phyloP scores from a whole-genome alignment of 1,140 invertebrate genomes.

The Drosophila ercepeae region DNA sequence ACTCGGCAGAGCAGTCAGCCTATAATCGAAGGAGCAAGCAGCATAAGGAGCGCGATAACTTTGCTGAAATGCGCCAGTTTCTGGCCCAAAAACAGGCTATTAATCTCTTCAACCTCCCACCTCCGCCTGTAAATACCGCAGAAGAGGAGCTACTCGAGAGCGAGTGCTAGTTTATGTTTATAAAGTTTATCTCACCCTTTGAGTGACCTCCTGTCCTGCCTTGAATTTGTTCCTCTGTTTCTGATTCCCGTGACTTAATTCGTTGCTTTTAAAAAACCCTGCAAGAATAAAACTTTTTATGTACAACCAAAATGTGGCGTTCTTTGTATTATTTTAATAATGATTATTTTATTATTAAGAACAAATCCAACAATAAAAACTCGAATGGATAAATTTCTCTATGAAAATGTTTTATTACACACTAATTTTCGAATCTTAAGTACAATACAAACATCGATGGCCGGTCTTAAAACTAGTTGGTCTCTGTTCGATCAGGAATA shows the following conservation, averaged over 20 bases:
- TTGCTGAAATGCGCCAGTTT: conserved; percentile 82
- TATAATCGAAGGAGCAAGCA: conserved; percentile 61
- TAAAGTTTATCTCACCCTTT: conserved; percentile 20
- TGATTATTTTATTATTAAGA: no score
- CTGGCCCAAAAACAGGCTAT: conserved; percentile 75
- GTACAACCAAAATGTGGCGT: conserved; percentile 1
- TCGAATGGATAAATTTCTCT: background rate
- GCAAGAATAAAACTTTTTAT: conserved; percentile 26
- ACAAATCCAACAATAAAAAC: background rate
- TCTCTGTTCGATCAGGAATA: conserved; percentile 8
- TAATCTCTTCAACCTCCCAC: conserved; percentile 63
- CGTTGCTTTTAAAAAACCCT: conserved; percentile 20
- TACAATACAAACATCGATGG: conserved; percentile 73
- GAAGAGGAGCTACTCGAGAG: conserved; percentile 78
- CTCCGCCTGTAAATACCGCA: conserved; percentile 19
- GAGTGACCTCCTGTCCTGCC: conserved; percentile 20
- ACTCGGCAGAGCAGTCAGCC: conserved; percentile 59
- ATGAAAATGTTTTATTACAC: conserved; percentile 41
- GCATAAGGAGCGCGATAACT: conserved; percentile 78
- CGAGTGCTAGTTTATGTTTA: conserved; percentile 64
- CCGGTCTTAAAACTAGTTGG: conserved; percentile 57
- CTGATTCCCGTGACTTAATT: background rate
- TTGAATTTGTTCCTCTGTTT: conserved; percentile 28
- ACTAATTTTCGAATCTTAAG: conserved; percentile 65
- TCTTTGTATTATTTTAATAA: no score